phyloP scores from a whole-genome alignment of 2,113 vertebrate genomes.

The Petromus typicus region DNA sequence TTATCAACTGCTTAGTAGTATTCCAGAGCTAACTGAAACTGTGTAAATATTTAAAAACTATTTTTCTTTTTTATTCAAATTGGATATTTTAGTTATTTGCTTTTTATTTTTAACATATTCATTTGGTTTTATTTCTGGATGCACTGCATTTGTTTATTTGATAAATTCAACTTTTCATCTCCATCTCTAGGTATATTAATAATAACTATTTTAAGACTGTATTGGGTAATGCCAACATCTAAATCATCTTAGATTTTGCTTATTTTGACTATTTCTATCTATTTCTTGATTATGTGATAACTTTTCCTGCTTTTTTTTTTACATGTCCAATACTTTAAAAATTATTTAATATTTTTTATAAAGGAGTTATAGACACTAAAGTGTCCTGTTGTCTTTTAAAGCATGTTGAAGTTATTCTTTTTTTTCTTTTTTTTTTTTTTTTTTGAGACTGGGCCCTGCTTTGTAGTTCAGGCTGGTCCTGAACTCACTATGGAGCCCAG shows the following conservation, averaged over 20 bases:
- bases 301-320: slow-evolving; percentile 15
- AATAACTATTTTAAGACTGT: slow-evolving; percentile 20
- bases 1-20: neutral
- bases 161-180: neutral
- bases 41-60: neutral
- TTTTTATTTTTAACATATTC: slow-evolving; percentile 47
- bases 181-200: slow-evolving; percentile 16
- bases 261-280: slow-evolving; percentile 8
- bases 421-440: no score
- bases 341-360: neutral
- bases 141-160: neutral
- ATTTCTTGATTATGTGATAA: neutral
- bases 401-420: neutral
- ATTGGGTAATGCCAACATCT: slow-evolving; percentile 29
- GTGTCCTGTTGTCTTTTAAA: slow-evolving; percentile 28
- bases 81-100: neutral
- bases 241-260: neutral
- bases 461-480: no score
- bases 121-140: slow-evolving; percentile 41
- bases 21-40: neutral
- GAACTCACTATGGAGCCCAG: no score
- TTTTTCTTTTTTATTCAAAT: neutral
- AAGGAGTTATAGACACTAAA: slow-evolving; percentile 29
- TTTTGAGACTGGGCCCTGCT: no score
- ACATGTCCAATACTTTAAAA: neutral